Base-by-base conservation (phyloP, 2,888 invertebrate genomes). In the Trissoscelio sp. region DNA sequence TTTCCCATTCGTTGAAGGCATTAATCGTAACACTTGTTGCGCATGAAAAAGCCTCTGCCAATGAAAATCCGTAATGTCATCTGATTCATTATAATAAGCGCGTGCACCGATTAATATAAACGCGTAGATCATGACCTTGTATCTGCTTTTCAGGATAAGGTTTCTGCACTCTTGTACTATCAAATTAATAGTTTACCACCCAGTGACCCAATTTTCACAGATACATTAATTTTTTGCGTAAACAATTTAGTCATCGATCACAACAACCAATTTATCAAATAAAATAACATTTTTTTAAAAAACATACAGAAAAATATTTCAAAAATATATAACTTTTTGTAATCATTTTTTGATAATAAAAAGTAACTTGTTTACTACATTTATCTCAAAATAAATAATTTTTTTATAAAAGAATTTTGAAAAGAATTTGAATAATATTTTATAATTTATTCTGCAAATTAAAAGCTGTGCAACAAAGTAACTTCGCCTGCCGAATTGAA, bases 131-230 rank as follows among this genome's bases (percentile, higher is more conserved):
- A 58, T 70, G 80, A 66, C 64, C 75, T 77, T 81, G 75, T 58
- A 24, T 72, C 80, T 75, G 58, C 42, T 57, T 70, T 81, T 57
- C 53, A 64, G 75, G 66, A 75, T 80, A 77, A 72, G 16, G 64
- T 58, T 80, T 80, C 51, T 73, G 55, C 20, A 18, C 53, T 67
- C 53, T 64, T 72, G 60, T 57, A 62, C 60, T 81, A 81, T 81
- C 81, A 77, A 53, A 51, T 22, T 67, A 60, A 75, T 67, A 73
- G 81, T 73, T 62, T 69, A 31, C 81, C 81, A 69, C 81, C 77
- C 81, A 78, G 18, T 77, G 73, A 69, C 77, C 77, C 31, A 66
- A 73, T 77, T 77, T 51, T 16, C 37, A 62, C 51, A 42, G 14
- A 62, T 31, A 22, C 22, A 69, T 28, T n/a, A 16, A 55, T 12